Evolutionary conservation across 2,113 vertebrate genomes (phyloP).

Genomic region (Lophochroa leadbeateri): DNA sequence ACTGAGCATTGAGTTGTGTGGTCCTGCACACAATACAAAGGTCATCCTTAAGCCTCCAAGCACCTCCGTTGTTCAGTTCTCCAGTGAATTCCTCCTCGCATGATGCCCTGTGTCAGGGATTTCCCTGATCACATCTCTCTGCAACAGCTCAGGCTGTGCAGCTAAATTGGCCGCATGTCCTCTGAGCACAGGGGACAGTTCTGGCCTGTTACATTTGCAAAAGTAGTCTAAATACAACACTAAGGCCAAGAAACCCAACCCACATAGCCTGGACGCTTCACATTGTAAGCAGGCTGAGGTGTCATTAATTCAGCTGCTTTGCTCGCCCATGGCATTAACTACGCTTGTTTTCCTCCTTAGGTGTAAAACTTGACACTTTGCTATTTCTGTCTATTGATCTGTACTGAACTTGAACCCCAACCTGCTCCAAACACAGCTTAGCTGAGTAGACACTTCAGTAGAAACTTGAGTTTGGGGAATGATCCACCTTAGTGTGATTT

Average conservation of each 20-base stretch:
- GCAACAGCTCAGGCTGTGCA: neutral
- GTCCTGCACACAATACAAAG: neutral
- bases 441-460: neutral
- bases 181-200: neutral
- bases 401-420: neutral
- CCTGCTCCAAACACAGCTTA: neutral
- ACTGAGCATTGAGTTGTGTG: neutral
- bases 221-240: neutral
- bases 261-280: neutral
- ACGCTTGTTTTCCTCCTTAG: neutral
- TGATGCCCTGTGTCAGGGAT: neutral
- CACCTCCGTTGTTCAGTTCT: neutral
- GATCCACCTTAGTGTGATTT: neutral
- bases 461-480: neutral
- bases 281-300: neutral
- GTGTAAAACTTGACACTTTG: conserved; percentile 15
- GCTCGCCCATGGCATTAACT: neutral
- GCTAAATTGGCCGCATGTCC: neutral
- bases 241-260: conserved; percentile 21
- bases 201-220: neutral
- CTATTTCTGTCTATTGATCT: conserved; percentile 5
- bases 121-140: neutral
- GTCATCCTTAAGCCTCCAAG: neutral
- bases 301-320: neutral
- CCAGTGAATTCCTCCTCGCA: accelerated